Conservation (phyloP, 2,888 invertebrate species). For the Antitype chi region DNA sequence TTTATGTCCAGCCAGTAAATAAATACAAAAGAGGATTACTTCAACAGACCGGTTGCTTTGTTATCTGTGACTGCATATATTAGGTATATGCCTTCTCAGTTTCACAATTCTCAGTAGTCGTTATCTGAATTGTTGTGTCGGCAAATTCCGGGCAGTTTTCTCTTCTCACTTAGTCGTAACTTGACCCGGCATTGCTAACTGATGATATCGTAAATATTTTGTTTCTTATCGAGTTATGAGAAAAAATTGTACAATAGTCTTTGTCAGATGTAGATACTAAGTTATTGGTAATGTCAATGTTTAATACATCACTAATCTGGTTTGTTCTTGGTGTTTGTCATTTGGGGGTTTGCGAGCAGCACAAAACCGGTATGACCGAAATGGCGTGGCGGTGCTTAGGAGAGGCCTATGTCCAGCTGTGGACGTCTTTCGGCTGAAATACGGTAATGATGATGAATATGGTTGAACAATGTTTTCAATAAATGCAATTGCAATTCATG, state of each 20-base stretch:
- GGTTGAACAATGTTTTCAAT: too few species aligned
- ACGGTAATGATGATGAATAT: too few species aligned
- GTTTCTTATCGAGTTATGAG: conserved; percentile 7
- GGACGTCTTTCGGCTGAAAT: not conserved
- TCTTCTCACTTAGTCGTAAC: conserved; percentile 25
- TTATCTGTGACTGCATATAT: conserved; percentile 8
- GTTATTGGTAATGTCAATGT: not conserved
- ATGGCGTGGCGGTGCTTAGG: too few species aligned
- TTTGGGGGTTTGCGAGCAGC: not conserved
- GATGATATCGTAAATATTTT: conserved; percentile 12
- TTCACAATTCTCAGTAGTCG: conserved; percentile 8
- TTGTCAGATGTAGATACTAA: not conserved
- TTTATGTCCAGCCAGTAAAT: conserved; percentile 11
- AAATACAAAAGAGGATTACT: conserved; percentile 4
- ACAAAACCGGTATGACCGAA: too few species aligned
- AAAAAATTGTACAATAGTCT: not conserved
- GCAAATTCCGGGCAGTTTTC: conserved; percentile 26
- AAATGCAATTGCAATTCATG: not conserved
- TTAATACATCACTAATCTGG: not conserved
- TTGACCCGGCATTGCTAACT: conserved; percentile 3
- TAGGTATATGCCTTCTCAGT: not conserved
- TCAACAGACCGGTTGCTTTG: not conserved
- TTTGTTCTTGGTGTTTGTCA: not conserved
- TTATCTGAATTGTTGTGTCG: conserved; percentile 4
- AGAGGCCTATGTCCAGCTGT: not conserved